Evolutionary conservation across 2,113 vertebrate genomes (phyloP).

Genomic region (Apteryx mantelli): DNA sequence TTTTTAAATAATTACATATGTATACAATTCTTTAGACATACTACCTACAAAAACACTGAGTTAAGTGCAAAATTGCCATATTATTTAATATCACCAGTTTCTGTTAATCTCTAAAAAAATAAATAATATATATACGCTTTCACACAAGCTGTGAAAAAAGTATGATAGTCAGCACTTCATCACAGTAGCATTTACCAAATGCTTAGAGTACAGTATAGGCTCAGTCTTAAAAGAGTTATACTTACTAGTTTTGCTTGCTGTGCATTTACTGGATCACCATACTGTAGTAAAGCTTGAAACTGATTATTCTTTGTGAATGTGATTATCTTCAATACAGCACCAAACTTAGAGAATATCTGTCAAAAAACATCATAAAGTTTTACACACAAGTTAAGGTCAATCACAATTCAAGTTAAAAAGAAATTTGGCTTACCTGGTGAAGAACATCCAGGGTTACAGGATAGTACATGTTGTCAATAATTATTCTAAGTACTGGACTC

Average conservation of each 20-base stretch:
- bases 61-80: background rate
- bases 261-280: constrained; percentile 91
- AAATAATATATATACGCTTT: background rate
- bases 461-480: constrained; percentile 99
- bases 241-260: constrained; percentile 97
- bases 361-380: constrained; percentile 59
- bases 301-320: constrained; percentile 99
- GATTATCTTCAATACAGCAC: constrained; percentile 98
- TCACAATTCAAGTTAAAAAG: background rate
- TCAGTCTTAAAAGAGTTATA: background rate
- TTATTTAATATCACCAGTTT: background rate
- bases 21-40: background rate
- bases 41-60: background rate
- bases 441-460: constrained; percentile 97
- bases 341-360: constrained; percentile 99
- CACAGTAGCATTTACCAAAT: background rate
- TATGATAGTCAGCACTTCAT: background rate
- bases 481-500: constrained; percentile 96
- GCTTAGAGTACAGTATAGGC: background rate
- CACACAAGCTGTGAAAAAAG: background rate
- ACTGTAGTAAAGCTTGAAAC: constrained; percentile 97
- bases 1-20: background rate
- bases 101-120: background rate
- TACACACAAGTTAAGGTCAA: background rate
- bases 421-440: constrained; percentile 87